Conservation (phyloP, 2,797 vertebrate genomes). For the Oreochromis grahami region DNA sequence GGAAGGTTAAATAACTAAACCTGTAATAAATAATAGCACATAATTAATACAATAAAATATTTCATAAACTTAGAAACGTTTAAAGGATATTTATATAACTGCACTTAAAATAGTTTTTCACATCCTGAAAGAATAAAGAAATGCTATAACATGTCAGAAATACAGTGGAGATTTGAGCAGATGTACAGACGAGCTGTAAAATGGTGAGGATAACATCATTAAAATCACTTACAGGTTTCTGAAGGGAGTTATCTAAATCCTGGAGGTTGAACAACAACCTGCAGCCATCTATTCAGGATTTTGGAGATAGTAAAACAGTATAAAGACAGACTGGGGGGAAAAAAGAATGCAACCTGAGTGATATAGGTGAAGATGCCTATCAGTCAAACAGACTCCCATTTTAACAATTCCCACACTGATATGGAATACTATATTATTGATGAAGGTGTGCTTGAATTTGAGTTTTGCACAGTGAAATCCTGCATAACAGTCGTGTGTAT, state of each 20-base stretch:
- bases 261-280: neutral
- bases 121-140: neutral
- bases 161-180: neutral
- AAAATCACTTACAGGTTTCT: neutral
- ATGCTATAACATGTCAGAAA: neutral
- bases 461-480: neutral
- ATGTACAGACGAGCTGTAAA: neutral
- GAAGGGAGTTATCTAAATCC: neutral
- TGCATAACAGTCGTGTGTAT: neutral
- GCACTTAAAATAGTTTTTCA: neutral
- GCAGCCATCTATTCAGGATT: neutral
- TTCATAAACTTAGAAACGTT: neutral
- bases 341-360: neutral
- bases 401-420: neutral
- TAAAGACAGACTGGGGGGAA: neutral
- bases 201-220: neutral
- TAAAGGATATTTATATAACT: neutral
- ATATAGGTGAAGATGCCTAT: neutral
- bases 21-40: neutral
- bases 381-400: neutral
- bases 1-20: neutral
- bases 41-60: neutral
- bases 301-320: neutral
- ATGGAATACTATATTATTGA: neutral
- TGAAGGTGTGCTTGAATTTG: neutral